A percentile compares a stretch with the other conserved stretches of the same genome.
phyloP scores from a whole-genome alignment of 1,140 invertebrate genomes.

The Lepidurus couesii region DNA sequence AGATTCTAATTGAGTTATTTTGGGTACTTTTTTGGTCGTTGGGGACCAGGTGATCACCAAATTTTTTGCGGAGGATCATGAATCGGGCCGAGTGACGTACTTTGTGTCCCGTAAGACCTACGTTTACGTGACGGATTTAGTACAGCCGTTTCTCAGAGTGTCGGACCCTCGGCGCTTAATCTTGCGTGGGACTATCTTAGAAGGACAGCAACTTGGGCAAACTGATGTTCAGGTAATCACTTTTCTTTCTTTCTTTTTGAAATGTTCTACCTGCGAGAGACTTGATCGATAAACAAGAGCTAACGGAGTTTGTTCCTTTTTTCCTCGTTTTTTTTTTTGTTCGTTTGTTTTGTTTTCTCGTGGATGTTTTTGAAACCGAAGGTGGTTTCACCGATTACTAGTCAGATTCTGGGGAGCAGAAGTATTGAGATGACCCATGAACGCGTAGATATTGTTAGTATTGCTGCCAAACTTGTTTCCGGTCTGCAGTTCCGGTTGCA shows the following conservation, averaged over 20 bases:
- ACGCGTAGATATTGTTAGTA: conserved; percentile 72
- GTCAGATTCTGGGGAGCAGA: conserved; percentile 79
- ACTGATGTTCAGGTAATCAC: conserved; percentile 79
- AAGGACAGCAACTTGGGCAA: conserved; percentile 77
- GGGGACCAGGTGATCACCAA: conserved; percentile 63
- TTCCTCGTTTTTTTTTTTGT: background rate
- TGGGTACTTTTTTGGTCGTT: background rate
- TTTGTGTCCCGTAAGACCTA: conserved; percentile 80
- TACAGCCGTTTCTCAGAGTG: conserved; percentile 71
- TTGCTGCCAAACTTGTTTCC: conserved; percentile 82
- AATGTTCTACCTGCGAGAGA: conserved; percentile 24
- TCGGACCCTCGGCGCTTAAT: conserved; percentile 75
- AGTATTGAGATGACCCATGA: conserved; percentile 87
- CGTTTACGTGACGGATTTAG: conserved; percentile 83
- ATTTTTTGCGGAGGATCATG: conserved; percentile 83
- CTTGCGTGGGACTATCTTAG: conserved; percentile 56
- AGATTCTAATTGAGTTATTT: background rate
- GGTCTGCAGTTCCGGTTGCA: conserved; percentile 82
- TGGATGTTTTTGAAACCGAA: conserved; percentile 40
- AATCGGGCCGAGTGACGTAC: conserved; percentile 82
- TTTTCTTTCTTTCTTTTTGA: background rate
- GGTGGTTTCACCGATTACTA: conserved; percentile 84
- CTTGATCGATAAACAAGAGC: background rate
- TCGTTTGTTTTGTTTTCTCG: background rate
- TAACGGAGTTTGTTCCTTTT: background rate